Base-by-base conservation (phyloP, 2,888 invertebrate genomes). In the Drosophila atroscutellata region DNA sequence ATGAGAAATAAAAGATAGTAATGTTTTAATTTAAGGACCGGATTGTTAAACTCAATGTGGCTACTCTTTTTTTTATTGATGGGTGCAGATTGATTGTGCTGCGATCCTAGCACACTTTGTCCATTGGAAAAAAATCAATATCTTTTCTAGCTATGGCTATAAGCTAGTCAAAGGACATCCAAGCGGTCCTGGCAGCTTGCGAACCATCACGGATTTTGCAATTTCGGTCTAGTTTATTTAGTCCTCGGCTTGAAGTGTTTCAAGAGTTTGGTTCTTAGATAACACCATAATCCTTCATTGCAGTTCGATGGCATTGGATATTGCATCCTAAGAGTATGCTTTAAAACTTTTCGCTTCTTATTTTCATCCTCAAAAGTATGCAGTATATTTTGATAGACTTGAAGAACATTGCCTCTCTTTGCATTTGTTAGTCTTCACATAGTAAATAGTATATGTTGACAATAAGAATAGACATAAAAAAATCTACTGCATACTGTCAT, bases 1-100 rank as follows among this genome's bases (percentile, higher is more conserved):
- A 58, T 34, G 37, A 58, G 58, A 42, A 56, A 58, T 45, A 82
- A 69, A 73, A 78, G 30, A 70, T 78, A 86, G 69, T 69, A 72
- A 86, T 64, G 77, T 81, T 77, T 67, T 81, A 77, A 81, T 63
- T 72, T 61, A 58, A 26, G 18, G n/a, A n/a, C 1, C 13, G 9
- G 15, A 49, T 45, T 20, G 8, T 2, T 58, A 36, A 58, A n/a
- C 49, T 58, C 49, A 36, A 49, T 28, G 1, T 15, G 15, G 20
- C 13, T 45, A 15, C 20, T 24, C 20, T 8, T 3, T 2, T 20
- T 45, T 45, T 45, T 20, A 3, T 20, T 45, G 20, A 7, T 45
- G 3, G 20, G 3, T 20, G 7, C 20, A 15, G 7, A 24, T 20
- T 45, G 20, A 20, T 11, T 5, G 20, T 42, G 42, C 11, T 20